Evolutionary conservation across 2,797 vertebrate genomes (phyloP).

Genomic region (Morelia viridis): DNA sequence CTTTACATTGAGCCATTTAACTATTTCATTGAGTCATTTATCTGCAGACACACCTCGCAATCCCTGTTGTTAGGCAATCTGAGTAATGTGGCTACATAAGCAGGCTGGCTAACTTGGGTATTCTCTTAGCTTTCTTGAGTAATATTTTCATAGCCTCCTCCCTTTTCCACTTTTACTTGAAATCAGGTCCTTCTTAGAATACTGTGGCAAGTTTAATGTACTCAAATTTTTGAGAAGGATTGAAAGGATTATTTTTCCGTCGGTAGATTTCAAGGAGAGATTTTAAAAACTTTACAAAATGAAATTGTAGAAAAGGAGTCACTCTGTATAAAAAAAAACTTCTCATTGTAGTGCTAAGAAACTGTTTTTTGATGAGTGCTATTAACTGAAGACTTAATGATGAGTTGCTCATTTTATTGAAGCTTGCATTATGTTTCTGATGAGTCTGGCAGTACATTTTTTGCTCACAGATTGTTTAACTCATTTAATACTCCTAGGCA

Average conservation of each 20-base stretch:
- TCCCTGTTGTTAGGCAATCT: constrained; percentile 65
- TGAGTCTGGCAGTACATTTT: constrained; percentile 1
- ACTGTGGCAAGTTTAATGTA: neutral
- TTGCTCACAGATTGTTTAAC: neutral
- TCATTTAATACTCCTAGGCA: neutral
- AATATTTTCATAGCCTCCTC: neutral
- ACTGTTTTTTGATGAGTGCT: constrained; percentile 18
- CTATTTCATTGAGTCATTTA: constrained; percentile 13
- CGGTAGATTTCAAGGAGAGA: neutral
- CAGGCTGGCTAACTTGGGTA: constrained; percentile 60
- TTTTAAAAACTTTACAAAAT: neutral
- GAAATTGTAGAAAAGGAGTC: neutral
- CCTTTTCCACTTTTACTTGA: constrained; percentile 24
- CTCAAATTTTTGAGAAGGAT: neutral
- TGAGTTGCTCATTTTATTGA: constrained; percentile 7
- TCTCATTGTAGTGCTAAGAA: neutral
- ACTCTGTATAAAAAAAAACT: neutral
- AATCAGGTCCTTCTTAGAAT: neutral
- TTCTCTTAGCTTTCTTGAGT: constrained; percentile 37
- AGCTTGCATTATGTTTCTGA: neutral
- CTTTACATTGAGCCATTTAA: constrained; percentile 60
- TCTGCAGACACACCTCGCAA: constrained; percentile 58
- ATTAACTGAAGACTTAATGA: constrained; percentile 33
- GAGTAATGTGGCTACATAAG: constrained; percentile 56
- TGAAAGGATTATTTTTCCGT: neutral